Conservation (phyloP, 2,113 vertebrate genomes). For the Rostratula benghalensis region DNA sequence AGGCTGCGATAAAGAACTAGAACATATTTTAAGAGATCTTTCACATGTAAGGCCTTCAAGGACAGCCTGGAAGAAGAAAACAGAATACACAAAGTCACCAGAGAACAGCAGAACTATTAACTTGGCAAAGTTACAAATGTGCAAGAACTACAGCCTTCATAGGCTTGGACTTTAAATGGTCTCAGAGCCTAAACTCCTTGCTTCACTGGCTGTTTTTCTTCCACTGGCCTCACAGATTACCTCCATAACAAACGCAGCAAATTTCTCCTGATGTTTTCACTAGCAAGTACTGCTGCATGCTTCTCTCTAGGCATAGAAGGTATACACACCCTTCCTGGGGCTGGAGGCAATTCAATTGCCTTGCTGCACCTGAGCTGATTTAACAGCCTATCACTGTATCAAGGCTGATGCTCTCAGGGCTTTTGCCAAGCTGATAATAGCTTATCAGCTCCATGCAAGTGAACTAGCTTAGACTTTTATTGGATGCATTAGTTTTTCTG, state of each 20-base stretch:
- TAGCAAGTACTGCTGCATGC: neutral
- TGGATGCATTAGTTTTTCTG: neutral
- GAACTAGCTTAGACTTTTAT: neutral
- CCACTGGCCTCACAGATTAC: neutral
- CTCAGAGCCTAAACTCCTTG: neutral
- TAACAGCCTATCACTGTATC: fast-evolving
- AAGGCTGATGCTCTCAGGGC: neutral
- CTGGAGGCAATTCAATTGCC: neutral
- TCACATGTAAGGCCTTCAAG: neutral
- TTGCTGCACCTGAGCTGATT: neutral
- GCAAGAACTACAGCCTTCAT: neutral
- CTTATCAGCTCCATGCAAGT: neutral
- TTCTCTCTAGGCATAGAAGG: neutral
- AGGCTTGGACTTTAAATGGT: neutral
- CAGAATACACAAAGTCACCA: neutral
- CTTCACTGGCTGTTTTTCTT: neutral
- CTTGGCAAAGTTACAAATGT: neutral
- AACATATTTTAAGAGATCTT: neutral
- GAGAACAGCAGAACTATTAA: neutral
- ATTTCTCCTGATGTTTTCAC: neutral
- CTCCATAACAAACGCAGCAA: neutral
- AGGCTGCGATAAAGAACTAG: neutral
- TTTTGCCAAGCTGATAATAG: neutral
- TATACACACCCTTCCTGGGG: fast-evolving
- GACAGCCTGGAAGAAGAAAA: neutral